Base-by-base conservation (phyloP, 1,140 invertebrate species). In the Druon quercuslanigerum region DNA sequence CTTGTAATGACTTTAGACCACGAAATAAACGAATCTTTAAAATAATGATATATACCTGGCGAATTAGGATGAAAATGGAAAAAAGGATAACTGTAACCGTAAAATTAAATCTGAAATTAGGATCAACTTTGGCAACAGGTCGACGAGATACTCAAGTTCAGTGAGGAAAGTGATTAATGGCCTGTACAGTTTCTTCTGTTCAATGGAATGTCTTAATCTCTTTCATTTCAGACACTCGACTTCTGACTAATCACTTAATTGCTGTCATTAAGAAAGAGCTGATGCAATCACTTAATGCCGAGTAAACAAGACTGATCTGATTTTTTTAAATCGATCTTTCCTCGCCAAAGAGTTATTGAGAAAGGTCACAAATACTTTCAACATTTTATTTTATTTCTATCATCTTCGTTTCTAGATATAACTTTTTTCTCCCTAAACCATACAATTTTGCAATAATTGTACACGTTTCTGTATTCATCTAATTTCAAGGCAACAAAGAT, bases 161-260 rank as follows among this genome's bases (percentile, higher is more conserved):
- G 16, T 66, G 25, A 40, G 16, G 60, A 66, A 66, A 66, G 60
- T 66, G 60, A 66, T 66, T 66, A 66, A 66, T 66, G 33, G 33
- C 33, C 60, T 66, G 60, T 14, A 66, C 25, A 66, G 17, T 40
- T 66, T 46, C 60, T 66, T 46, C 60, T 66, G 14, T 66, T 66
- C 33, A 66, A 66, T 25, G 33, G 13, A 46, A 66, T 25, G 60
- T 46, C 60, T 25, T 40, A 66, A 46, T 66, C 60, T 66, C 14
- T 56, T 66, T 40, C 60, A 40, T 66, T 40, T 40, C 16, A 40
- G 16, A 40, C 60, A 66, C 60, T 66, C 33, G 60, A 66, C 60
- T 66, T 66, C 60, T 66, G 60, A 66, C 60, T 66, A 66, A 66
- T 66, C 60, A 66, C 60, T 46, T 66, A 66, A 66, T 66, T 66